Base-by-base conservation (phyloP, 2,113 vertebrate species). In the Gymnorhina tibicen region DNA sequence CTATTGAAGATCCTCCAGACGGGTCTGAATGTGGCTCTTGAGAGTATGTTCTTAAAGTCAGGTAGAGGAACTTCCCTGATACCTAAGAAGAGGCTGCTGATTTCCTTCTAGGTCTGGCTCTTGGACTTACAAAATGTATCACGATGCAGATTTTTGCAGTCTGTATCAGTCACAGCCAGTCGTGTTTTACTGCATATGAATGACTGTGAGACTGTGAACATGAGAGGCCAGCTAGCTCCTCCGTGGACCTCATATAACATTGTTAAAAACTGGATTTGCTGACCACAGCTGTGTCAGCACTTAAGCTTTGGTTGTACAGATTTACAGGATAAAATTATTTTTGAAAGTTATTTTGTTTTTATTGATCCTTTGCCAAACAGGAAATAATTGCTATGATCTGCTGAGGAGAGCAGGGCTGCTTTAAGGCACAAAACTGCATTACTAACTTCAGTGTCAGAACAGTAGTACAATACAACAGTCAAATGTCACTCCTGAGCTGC, bases 381-480 rank as follows among this genome's bases (percentile, higher is more conserved):
- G 41, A 94, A 78, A 58, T 91, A 75, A 42, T 50, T 78, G 24
- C 78, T 93, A 30, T 0, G 11, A 47, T 75, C 52, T 68, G 50
- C 83, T 55, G 35, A 79, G 28, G 44, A 78, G 80, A 94, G 26
- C 28, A 56, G 41, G 73, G 55, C 47, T 85, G 47, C 80, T 89
- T 78, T 91, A 55, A 95, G 84, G 80, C 84, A 64, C 27, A 44
- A 58, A 78, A 56, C 44, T 86, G 68, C 86, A 60, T 92, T 87
- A 78, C 46, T 82, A 55, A 63, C 68, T 87, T 92, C 53, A 82
- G 41, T 82, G 91, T 95, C 91, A 94, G 77, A 95, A 87, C 66
- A 91, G 62, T 33, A 69, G 42, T 68, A 68, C 52, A 56, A 15
- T 0, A 64, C 56, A 56, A 15, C 0, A 52, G 89, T 92, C 80